Evolutionary conservation across 2,113 vertebrate genomes (phyloP).

Genomic region (Spilogale gracilis): DNA sequence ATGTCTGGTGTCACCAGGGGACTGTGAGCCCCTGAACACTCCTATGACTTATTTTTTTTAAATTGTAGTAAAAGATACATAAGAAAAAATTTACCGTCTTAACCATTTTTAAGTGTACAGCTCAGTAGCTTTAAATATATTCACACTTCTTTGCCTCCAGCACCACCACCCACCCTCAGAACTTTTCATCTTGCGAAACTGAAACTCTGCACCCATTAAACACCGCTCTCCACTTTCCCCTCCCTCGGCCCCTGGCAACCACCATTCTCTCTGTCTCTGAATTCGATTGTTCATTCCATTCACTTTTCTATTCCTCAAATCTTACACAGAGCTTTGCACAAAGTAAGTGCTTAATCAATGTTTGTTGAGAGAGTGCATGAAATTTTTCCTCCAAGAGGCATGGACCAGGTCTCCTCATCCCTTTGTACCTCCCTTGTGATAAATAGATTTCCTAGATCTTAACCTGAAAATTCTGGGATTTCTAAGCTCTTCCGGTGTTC

Average conservation of each 20-base stretch:
- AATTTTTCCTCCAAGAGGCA: conserved; percentile 1
- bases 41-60: neutral
- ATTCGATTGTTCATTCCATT: neutral
- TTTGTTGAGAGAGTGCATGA: neutral
- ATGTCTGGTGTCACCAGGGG: neutral
- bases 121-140: neutral
- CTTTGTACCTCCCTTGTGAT: neutral
- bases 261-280: neutral
- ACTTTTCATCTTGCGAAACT: neutral
- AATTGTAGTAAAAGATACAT: neutral
- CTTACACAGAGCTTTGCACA: neutral
- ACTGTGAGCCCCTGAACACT: neutral
- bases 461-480: conserved; percentile 59
- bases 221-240: neutral
- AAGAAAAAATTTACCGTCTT: neutral
- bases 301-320: neutral
- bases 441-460: conserved; percentile 9
- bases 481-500: conserved; percentile 12
- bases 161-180: neutral
- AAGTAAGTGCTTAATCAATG: neutral
- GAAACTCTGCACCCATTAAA: neutral
- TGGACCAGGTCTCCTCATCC: neutral
- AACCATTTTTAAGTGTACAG: neutral
- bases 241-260: neutral
- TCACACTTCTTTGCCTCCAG: neutral